These are phyloP conservation scores for Ylistrum balloti DNA, from an alignment of 1,140 invertebrate genomes.

Conservation along the genomic window DNA sequence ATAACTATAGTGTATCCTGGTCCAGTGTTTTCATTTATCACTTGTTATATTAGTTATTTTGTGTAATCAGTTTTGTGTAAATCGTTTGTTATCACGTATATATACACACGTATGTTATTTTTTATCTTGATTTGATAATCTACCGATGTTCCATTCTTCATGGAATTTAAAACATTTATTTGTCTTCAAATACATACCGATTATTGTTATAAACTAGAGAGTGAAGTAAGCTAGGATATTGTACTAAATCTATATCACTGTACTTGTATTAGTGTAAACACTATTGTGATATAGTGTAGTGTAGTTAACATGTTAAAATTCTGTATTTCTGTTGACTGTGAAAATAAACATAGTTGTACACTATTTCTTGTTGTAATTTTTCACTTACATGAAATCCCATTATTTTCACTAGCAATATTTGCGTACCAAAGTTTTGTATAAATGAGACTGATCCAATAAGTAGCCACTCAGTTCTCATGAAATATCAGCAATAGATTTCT, in stretches of 20 bases:
- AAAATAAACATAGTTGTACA: slow-evolving; percentile 6
- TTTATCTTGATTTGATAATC: slow-evolving; percentile 30
- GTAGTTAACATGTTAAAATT: not conserved
- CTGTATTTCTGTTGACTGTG: not conserved
- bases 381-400: too few species aligned
- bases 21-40: not conserved
- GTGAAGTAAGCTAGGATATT: not conserved
- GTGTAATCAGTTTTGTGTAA: not conserved
- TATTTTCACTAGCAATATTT: too few species aligned
- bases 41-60: not conserved
- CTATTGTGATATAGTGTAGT: slow-evolving; percentile 20
- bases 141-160: slow-evolving; percentile 3
- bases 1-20: not conserved
- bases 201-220: not conserved
- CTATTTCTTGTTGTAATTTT: not conserved
- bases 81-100: not conserved
- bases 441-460: too few species aligned
- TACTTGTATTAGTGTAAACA: not conserved
- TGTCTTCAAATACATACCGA: slow-evolving; percentile 38
- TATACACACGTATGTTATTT: slow-evolving; percentile 5
- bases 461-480: too few species aligned
- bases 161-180: not conserved
- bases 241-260: slow-evolving; percentile 2
- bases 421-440: too few species aligned
- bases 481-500: too few species aligned